Evolutionary conservation across 2,797 vertebrate species (phyloP), one percentile per base, ranked within the genome.

Genomic region (Malurus leucopterus): DNA sequence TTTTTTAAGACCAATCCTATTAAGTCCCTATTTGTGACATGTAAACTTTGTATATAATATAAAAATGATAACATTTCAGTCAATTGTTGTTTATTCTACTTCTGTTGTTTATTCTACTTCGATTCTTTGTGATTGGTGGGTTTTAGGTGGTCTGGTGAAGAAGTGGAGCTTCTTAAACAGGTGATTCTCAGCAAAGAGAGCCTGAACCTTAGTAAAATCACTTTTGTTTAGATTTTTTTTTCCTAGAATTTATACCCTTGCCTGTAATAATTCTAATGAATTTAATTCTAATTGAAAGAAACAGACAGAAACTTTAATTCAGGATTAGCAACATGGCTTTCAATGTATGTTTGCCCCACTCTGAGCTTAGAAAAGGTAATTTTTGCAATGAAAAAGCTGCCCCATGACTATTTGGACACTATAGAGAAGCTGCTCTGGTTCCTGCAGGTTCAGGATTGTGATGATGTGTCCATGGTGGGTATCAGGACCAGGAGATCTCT

Each of bases 161-260:
- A 73, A 86, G 54, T 76, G 73, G 55, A 84, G 58, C 27, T 84
- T 82, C 84, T 63, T 70, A 69, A 81, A 38, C 30, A 88, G 38
- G 41, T 10, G 57, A 47, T 86, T 90, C 61, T 82, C 41, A 92
- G 55, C 30, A 80, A 73, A 87, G 49, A 64, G 62, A 91, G 23
- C 27, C 32, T 49, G 62, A 91, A 22, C 32, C 32, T 49, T 10
- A 5, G 34, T 16, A 77, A 78, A 84, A 86, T 38, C 44, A 2
- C 30, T 59, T 69, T 8, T 62, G 23, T 23, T 72, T 16, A 27
- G 53, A 27, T 15, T 69, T 77, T 78, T 78, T 40, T 0, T 27
- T 1, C 54, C 17, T 71, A 8, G 23, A 10, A 62, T 54, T 53
- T 64, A 18, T 36, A 1, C 47, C 20, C 21, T 47, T 70, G 24